phyloP scores from a whole-genome alignment of 1,140 invertebrate genomes.

The Calosoma granatense region DNA sequence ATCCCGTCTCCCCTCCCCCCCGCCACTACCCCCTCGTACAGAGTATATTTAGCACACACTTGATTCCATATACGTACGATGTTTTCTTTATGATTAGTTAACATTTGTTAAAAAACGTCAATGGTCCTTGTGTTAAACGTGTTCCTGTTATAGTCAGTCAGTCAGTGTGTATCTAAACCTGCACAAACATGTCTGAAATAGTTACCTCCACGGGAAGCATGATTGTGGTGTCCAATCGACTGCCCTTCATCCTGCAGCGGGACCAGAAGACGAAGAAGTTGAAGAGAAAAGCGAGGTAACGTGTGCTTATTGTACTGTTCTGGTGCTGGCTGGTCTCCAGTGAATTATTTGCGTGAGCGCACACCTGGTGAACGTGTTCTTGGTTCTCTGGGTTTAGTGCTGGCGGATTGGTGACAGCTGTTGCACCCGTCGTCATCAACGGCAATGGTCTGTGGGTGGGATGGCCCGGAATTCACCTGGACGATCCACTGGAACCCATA shows the following conservation, averaged over 20 bases:
- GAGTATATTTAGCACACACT: too few relatives aligned
- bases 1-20: too few relatives aligned
- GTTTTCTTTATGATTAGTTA: too few relatives aligned
- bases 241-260: constrained; percentile 75
- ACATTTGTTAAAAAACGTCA: too few relatives aligned
- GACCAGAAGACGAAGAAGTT: constrained; percentile 59
- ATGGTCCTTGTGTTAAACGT: too few relatives aligned
- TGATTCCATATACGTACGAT: too few relatives aligned
- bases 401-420: constrained; percentile 80
- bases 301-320: constrained; percentile 20
- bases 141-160: too few relatives aligned
- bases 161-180: too few relatives aligned
- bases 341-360: too few relatives aligned
- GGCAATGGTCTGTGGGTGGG: constrained; percentile 80
- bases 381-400: constrained; percentile 46
- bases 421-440: constrained; percentile 78
- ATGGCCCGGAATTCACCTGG: constrained; percentile 75
- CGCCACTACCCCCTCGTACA: too few relatives aligned
- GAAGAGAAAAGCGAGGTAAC: constrained; percentile 73
- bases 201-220: constrained; percentile 52
- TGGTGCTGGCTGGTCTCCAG: background rate
- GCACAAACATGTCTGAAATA: too few relatives aligned
- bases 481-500: constrained; percentile 61
- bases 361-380: too few relatives aligned
- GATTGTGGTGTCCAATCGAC: constrained; percentile 82